Base-by-base conservation (phyloP, 2,113 vertebrate genomes). In the Gasterosteus nipponicus region DNA sequence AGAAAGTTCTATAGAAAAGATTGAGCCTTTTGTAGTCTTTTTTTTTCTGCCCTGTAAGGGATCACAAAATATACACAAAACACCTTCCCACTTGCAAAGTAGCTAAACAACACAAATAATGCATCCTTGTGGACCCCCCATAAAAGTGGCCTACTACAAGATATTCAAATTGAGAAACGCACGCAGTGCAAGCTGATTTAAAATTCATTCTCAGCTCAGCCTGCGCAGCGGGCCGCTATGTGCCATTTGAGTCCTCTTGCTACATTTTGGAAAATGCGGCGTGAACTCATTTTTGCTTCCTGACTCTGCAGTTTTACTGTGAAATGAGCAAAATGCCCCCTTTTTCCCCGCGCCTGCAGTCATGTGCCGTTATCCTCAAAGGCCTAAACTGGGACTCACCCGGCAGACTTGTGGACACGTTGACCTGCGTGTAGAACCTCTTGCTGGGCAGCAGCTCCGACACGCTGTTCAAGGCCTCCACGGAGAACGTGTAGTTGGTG, bases 401-500 rank as follows among this genome's bases (percentile, higher is more conserved):
- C 82, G 96, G 84, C 0, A 89, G 91, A 26, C 95, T 95, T 0
- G 96, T 98, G 81, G 96, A 97, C 83, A 99, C 82, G 10, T 95
- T 97, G 89, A 97, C 95, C 89, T 96, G 96, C 0, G 95, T 93
- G 49, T 95, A 96, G 84, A 93, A 95, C 42, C 92, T 92, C 6
- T 89, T 87, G 58, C 85, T 91, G 16, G 94, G 95, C 81, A 96
- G 92, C 12, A 95, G 67, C 2, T 94, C 96, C 0, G 97, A 98
- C 51, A 98, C 98, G 0, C 97, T 97, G 14, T 99, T 98, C 68
- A 96, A 82, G 6, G 98, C 96, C 0, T 91, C 95, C 72, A 98
- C 96, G 0, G 95, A 95, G 87, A 98, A 97, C 31, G 95, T 95
- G 94, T 98, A 99, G 95, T 96, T 97, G 90, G 87, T 91, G 11